Conservation (phyloP, 2,888 invertebrate genomes). For the Ophion obscuratus region DNA sequence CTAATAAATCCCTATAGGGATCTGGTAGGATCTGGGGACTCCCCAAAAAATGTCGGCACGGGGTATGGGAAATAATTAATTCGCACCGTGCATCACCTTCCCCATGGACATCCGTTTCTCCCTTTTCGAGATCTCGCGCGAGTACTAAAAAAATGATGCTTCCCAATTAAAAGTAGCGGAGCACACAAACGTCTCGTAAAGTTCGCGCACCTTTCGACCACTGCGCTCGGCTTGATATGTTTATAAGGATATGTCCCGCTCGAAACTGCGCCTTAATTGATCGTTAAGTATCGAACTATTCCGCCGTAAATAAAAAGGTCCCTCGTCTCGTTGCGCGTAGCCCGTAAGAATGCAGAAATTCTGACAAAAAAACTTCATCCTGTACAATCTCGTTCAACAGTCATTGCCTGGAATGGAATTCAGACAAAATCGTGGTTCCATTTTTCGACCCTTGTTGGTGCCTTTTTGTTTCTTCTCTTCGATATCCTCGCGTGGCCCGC, state of each 20-base stretch:
- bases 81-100: neutral
- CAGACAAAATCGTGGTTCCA: neutral
- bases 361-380: neutral
- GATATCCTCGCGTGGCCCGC: neutral
- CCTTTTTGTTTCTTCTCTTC: neutral
- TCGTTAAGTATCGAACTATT: slow-evolving; percentile 25
- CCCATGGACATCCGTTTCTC: neutral
- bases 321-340: neutral
- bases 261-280: slow-evolving; percentile 19
- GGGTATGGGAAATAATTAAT: neutral
- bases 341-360: neutral
- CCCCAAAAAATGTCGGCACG: no score
- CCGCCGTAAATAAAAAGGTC: neutral
- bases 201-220: neutral
- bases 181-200: neutral
- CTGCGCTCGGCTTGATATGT: slow-evolving; percentile 13
- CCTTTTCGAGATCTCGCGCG: neutral
- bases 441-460: neutral
- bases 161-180: neutral
- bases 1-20: no score
- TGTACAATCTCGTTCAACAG: neutral
- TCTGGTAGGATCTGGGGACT: no score
- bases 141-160: neutral
- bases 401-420: neutral
- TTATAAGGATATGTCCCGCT: slow-evolving; percentile 18